phyloP scores from a whole-genome alignment of 2,113 vertebrate genomes.

The Caretta caretta region DNA sequence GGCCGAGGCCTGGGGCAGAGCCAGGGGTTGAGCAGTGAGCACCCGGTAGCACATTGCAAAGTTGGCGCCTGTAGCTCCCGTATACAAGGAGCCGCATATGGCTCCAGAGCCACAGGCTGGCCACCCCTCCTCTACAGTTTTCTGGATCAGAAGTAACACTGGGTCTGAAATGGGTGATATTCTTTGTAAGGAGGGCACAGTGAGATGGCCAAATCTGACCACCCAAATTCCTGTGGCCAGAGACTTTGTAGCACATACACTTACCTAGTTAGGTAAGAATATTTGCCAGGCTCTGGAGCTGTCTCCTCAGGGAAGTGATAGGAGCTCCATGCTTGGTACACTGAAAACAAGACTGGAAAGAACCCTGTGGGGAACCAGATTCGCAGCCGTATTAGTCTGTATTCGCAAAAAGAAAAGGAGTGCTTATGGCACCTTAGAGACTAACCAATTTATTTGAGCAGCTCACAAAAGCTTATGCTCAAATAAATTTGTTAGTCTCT shows the following conservation, averaged over 20 bases:
- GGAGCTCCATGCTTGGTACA: slow-evolving; percentile 1
- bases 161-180: not conserved
- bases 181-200: not conserved
- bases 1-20: too few species aligned
- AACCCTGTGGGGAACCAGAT: not conserved
- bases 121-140: not conserved
- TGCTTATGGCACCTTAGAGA: too few species aligned
- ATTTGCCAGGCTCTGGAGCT: not conserved
- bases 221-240: accelerated
- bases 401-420: too few species aligned
- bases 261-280: not conserved
- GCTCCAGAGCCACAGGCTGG: too few species aligned
- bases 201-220: not conserved
- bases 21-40: too few species aligned
- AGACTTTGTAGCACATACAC: not conserved
- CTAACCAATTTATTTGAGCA: too few species aligned
- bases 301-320: not conserved
- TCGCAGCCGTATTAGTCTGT: too few species aligned
- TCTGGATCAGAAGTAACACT: not conserved
- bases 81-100: too few species aligned
- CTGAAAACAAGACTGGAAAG: not conserved
- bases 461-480: too few species aligned
- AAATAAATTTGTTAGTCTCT: too few species aligned
- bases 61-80: too few species aligned
- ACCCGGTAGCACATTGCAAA: too few species aligned